Base-by-base conservation (phyloP, 1,140 invertebrate species). In the Neomicropteryx cornuta region DNA sequence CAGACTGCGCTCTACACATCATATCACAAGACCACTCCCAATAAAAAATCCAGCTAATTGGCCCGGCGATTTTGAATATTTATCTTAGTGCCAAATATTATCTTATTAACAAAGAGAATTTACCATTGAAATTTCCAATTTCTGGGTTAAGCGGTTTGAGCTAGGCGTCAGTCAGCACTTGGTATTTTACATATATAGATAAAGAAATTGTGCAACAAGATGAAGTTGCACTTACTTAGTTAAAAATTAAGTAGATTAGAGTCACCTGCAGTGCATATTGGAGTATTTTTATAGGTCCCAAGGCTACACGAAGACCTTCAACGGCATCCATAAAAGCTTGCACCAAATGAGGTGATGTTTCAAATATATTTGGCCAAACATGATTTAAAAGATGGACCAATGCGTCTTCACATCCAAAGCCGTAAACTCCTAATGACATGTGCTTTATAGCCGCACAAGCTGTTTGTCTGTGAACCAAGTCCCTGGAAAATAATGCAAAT, bases 341-440 rank as follows among this genome's bases (percentile, higher is more conserved):
- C 5, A 99, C 95, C 38, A 99, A 78, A 80, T 99, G 97, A 4
- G 97, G 96, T 1, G 95, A 98, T 0, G 94, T 99, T 70, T 99
- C 97, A 57, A 99, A 98, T 42, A 99, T 95, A 64, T 99, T 99
- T 10, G 97, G 97, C 97, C 97, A 99, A 1, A 99, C 94, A 54
- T 97, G 94, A 66, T 99, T 99, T 30, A 99, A 68, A 8, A 99
- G 69, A 73, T 99, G 97, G 28, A 91, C 80, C 0, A 99, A 68
- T 0, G 96, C 95, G 66, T 99, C 97, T 62, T 99, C 96, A 66
- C 96, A 99, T 0, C 96, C 96, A 63, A 99, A 99, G 2, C 96
- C 96, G 58, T 92, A 97, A 6, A 99, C 97, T 4, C 97, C 97
- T 2, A 99, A 67, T 1, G 96, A 88, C 88, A 99, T 95, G 62